These are phyloP conservation scores for Thysanoteuthis rhombus DNA, from an alignment of 2,888 invertebrate genomes.

Conservation along the genomic window DNA sequence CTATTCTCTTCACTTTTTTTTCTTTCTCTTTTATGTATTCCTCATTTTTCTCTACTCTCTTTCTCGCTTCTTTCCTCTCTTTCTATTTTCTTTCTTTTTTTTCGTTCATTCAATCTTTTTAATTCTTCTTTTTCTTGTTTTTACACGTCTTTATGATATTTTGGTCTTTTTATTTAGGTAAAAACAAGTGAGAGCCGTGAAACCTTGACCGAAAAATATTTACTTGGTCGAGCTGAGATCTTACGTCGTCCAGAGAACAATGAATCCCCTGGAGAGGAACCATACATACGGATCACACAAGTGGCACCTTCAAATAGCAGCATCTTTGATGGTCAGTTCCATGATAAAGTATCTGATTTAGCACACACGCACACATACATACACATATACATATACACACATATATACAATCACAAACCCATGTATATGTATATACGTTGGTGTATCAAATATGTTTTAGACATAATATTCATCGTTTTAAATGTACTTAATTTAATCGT, in stretches of 20 bases:
- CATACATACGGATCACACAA: conserved; percentile 45
- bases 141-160: neutral
- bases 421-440: no score
- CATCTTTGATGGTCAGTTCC: conserved; percentile 41
- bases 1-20: neutral
- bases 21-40: neutral
- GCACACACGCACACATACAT: no score
- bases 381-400: no score
- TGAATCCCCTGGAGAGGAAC: conserved; percentile 18
- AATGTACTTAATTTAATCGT: no score
- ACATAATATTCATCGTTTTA: no score
- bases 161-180: neutral
- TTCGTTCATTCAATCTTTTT: no score
- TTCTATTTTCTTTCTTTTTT: no score
- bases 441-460: no score
- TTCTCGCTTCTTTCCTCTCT: neutral
- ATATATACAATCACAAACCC: no score
- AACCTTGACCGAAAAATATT: conserved; percentile 33
- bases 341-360: no score
- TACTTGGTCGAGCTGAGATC: conserved; percentile 42
- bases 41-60: no score
- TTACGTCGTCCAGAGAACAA: neutral
- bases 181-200: neutral
- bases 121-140: neutral
- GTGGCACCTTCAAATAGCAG: conserved; percentile 51